These are phyloP conservation scores for Fragum whitleyi DNA, from an alignment of 2,888 invertebrate species.

Conservation along the genomic window DNA sequence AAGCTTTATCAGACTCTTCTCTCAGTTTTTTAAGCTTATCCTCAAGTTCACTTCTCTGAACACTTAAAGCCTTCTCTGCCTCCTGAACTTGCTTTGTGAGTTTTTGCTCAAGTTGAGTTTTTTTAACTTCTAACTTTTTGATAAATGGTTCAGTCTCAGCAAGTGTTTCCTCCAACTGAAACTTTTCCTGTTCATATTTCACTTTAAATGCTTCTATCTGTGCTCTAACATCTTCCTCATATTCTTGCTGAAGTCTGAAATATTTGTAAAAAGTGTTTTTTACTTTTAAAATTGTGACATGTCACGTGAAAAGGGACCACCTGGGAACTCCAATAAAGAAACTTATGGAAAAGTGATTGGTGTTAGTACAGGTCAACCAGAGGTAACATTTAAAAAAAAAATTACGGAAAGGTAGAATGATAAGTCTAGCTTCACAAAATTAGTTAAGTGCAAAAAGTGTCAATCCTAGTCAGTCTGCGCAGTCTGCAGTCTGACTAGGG, in stretches of 20 bases:
- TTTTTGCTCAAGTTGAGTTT: conserved; percentile 52
- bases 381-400: neutral
- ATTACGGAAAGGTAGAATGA: neutral
- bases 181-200: conserved; percentile 63
- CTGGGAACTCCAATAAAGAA: too few species aligned
- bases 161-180: conserved; percentile 56
- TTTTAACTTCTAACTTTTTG: conserved; percentile 60
- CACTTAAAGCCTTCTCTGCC: conserved; percentile 40
- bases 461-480: too few species aligned
- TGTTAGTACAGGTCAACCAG: too few species aligned
- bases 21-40: conserved; percentile 24
- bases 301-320: too few species aligned
- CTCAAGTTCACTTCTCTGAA: conserved; percentile 41
- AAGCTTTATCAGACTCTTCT: conserved; percentile 36
- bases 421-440: too few species aligned
- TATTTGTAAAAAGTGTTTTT: neutral
- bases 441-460: too few species aligned
- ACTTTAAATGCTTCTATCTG: conserved; percentile 54
- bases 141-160: conserved; percentile 56
- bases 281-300: too few species aligned
- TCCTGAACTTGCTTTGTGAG: conserved; percentile 39
- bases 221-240: conserved; percentile 60
- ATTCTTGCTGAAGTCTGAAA: conserved; percentile 65
- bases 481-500: too few species aligned
- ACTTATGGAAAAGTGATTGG: too few species aligned